Evolutionary conservation across 2,888 invertebrate genomes (phyloP).

Genomic region (Baronia brevicornis): DNA sequence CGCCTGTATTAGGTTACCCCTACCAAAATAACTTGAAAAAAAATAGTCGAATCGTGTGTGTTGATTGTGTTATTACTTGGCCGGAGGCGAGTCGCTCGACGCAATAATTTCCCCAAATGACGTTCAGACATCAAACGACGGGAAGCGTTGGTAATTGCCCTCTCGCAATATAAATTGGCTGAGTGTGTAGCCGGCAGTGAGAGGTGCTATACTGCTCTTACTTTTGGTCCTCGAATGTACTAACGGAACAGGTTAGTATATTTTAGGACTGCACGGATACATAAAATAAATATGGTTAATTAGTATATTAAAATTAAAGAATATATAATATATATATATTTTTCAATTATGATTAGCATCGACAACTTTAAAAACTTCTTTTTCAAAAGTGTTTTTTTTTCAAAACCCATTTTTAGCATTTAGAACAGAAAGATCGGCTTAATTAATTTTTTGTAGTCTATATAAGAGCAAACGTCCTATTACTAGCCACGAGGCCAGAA

Average conservation of each 20-base stretch:
- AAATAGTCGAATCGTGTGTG: slow-evolving; percentile 20
- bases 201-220: slow-evolving; percentile 36
- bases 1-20: slow-evolving; percentile 16
- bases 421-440: too few relatives aligned
- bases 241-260: background rate
- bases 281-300: too few relatives aligned
- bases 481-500: too few relatives aligned
- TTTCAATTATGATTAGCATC: too few relatives aligned
- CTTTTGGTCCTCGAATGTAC: slow-evolving; percentile 19
- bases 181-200: slow-evolving; percentile 58
- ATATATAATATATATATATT: too few relatives aligned
- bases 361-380: too few relatives aligned
- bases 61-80: slow-evolving; percentile 34
- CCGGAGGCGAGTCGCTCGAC: slow-evolving; percentile 31
- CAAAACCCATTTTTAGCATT: too few relatives aligned
- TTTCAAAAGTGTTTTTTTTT: too few relatives aligned
- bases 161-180: slow-evolving; percentile 65
- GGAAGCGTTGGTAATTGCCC: slow-evolving; percentile 61
- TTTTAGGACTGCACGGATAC: too few relatives aligned
- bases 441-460: too few relatives aligned
- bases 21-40: slow-evolving; percentile 24
- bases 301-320: too few relatives aligned
- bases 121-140: slow-evolving; percentile 56
- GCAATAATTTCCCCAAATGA: slow-evolving; percentile 62
- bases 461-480: too few relatives aligned